phyloP scores from a whole-genome alignment of 1,140 invertebrate genomes.

The Reticulitermes speratus region DNA sequence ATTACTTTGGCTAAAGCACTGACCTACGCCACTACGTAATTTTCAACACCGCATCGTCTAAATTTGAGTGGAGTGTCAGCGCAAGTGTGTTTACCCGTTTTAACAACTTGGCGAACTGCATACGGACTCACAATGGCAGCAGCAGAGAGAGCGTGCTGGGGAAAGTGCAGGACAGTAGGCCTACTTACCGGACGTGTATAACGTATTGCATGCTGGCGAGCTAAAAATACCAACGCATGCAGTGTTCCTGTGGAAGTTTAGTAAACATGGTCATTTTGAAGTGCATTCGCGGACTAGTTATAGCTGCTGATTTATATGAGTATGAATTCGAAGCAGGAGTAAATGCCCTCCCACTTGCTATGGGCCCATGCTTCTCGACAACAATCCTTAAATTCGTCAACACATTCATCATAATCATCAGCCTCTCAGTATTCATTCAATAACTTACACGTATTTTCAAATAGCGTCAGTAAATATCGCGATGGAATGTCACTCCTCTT shows the following conservation, averaged over 20 bases:
- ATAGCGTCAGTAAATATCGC: no score
- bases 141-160: no score
- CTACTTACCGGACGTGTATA: neutral
- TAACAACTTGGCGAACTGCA: neutral
- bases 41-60: neutral
- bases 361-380: no score
- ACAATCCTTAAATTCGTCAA: no score
- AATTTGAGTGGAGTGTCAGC: neutral
- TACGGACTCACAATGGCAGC: neutral
- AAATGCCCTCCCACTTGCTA: no score
- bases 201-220: neutral
- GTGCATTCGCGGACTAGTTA: neutral
- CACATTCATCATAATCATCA: no score
- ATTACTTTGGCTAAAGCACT: neutral
- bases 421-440: no score
- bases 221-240: neutral
- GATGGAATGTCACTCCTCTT: no score
- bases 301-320: no score
- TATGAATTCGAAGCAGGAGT: no score
- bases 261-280: neutral
- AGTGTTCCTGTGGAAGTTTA: neutral
- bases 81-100: neutral
- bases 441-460: no score
- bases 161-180: neutral
- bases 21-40: neutral